phyloP scores from a whole-genome alignment of 2,888 invertebrate genomes.

The Rhodophaea formosa region DNA sequence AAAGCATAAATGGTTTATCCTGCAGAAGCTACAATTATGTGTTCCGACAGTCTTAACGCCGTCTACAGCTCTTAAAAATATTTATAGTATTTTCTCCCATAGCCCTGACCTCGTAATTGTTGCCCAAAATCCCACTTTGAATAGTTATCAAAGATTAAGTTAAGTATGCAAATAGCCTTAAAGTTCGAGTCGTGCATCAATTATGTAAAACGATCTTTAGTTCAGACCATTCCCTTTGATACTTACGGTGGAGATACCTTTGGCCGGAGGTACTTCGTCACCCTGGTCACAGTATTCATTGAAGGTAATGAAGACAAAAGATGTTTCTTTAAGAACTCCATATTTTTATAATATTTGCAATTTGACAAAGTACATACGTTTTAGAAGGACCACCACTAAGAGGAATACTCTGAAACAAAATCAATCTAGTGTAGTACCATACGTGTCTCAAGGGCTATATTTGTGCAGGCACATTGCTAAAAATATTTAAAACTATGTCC shows the following conservation, averaged over 20 bases:
- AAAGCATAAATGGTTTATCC: neutral
- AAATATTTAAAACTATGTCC: too few species aligned
- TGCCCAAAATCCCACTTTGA: slow-evolving; percentile 31
- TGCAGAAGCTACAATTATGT: too few species aligned
- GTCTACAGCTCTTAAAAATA: neutral
- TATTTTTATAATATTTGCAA: too few species aligned
- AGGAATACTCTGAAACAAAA: too few species aligned
- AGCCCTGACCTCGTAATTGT: slow-evolving; percentile 36
- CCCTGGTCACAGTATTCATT: too few species aligned
- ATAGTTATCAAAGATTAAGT: slow-evolving; percentile 37
- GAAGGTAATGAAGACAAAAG: too few species aligned
- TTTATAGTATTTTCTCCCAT: neutral
- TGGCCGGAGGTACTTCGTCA: neutral
- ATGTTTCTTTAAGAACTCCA: too few species aligned
- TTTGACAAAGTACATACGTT: too few species aligned
- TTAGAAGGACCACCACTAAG: too few species aligned
- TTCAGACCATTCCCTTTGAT: neutral
- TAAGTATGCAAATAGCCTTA: slow-evolving; percentile 45
- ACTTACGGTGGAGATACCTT: neutral
- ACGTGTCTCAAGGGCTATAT: too few species aligned
- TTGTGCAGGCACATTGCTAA: too few species aligned
- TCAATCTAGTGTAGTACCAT: too few species aligned
- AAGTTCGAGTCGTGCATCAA: slow-evolving; percentile 44
- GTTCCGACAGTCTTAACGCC: neutral
- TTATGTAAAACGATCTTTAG: slow-evolving; percentile 38